Conservation (phyloP, 2,797 vertebrate genomes). For the Artibeus jamaicensis region DNA sequence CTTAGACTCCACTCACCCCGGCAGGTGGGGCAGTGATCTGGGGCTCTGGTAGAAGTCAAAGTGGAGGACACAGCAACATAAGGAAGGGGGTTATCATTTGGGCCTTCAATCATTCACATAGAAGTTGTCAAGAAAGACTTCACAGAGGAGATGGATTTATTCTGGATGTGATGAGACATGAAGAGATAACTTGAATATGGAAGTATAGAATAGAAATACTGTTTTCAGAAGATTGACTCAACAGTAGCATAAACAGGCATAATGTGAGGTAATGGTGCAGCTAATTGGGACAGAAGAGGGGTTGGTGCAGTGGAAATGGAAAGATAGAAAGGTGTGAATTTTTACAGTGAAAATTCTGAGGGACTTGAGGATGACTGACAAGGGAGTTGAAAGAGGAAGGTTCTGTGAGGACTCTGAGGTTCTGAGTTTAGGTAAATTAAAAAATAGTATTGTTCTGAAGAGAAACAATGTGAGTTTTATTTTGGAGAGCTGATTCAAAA, state of each 20-base stretch:
- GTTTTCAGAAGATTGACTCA: neutral
- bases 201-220: neutral
- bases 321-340: neutral
- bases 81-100: neutral
- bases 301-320: neutral
- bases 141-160: neutral
- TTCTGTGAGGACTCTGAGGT: neutral
- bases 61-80: neutral
- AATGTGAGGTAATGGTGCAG: neutral
- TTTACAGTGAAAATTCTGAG: neutral
- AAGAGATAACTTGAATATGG: neutral
- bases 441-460: neutral
- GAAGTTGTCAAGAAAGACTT: neutral
- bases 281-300: neutral
- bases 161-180: neutral
- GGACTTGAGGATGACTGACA: neutral
- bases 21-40: neutral
- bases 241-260: neutral
- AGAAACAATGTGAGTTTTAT: neutral
- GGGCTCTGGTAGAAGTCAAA: neutral
- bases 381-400: neutral
- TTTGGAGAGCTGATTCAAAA: neutral
- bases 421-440: neutral
- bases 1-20: neutral
- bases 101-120: neutral